phyloP scores from a whole-genome alignment of 64 coral and sea anemone species.

The Montipora capricornis region DNA sequence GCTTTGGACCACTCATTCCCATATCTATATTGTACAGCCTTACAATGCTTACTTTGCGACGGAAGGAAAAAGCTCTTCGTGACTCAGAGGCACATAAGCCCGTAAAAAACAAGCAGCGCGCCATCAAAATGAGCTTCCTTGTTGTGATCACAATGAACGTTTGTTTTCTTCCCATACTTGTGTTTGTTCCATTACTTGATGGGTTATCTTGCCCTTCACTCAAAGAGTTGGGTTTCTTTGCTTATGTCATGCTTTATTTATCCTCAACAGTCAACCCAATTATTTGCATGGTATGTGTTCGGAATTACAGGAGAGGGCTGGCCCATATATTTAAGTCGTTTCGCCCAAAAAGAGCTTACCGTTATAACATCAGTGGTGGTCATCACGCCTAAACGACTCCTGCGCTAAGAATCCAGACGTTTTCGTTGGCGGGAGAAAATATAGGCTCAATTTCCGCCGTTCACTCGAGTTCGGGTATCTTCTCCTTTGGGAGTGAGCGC shows the following conservation, averaged over 20 bases:
- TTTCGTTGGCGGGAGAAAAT: no score
- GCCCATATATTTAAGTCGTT: neutral
- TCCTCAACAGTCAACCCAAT: neutral
- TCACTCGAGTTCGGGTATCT: no score
- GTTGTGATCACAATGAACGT: neutral
- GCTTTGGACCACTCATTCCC: neutral
- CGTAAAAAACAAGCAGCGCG: neutral
- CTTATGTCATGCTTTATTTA: neutral
- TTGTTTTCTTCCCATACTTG: neutral
- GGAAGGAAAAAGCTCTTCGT: neutral
- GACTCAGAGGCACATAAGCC: neutral
- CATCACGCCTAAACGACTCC: no score
- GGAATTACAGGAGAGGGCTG: neutral
- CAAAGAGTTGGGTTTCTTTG: neutral
- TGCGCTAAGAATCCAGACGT: no score
- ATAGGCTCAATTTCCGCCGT: no score
- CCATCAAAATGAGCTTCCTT: neutral
- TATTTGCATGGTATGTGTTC: neutral
- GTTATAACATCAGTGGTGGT: neutral
- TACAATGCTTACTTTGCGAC: neutral
- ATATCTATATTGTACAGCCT: neutral
- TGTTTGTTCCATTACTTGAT: neutral
- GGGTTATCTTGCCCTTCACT: no score
- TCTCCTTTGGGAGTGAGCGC: no score
- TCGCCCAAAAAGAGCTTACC: neutral